Evolutionary conservation across 1,140 invertebrate genomes (phyloP).

Genomic region (Steinernema feltiae): DNA sequence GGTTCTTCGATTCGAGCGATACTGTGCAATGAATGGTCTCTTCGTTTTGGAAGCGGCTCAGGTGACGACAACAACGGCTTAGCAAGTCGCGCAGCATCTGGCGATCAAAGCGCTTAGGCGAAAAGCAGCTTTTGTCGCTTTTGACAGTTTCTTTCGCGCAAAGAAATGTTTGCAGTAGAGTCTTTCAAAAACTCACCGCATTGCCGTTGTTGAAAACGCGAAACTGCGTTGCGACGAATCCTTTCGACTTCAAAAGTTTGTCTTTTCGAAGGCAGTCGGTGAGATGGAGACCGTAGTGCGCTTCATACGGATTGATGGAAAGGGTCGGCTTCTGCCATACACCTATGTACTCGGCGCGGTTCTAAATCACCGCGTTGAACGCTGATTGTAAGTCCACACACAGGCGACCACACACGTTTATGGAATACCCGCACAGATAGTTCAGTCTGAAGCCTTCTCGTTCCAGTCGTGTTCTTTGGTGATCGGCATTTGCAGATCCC

Average conservation of each 20-base stretch:
- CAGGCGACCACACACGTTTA: slow-evolving; percentile 28
- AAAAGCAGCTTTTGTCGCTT: neutral
- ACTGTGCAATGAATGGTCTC: too few species aligned
- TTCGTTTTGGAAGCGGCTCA: too few species aligned
- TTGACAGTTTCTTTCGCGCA: neutral
- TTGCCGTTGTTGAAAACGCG: slow-evolving; percentile 50
- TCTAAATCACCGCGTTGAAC: slow-evolving; percentile 18
- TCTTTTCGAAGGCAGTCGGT: slow-evolving; percentile 51
- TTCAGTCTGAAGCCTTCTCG: slow-evolving; percentile 48
- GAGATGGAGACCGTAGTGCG: slow-evolving; percentile 52
- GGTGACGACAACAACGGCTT: neutral
- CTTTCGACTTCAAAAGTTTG: slow-evolving; percentile 39
- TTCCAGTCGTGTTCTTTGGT: slow-evolving; percentile 46
- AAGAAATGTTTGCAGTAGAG: neutral
- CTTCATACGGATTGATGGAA: slow-evolving; percentile 47
- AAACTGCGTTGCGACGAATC: slow-evolving; percentile 52
- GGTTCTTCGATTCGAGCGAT: too few species aligned
- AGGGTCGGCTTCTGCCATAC: slow-evolving; percentile 50
- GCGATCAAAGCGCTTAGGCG: neutral
- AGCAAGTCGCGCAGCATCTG: neutral
- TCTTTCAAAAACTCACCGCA: slow-evolving; percentile 34
- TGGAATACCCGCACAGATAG: slow-evolving; percentile 48
- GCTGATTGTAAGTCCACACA: neutral
- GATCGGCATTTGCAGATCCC: slow-evolving; percentile 48
- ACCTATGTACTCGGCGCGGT: slow-evolving; percentile 49